Base-by-base conservation (phyloP, 2,797 vertebrate genomes). In the Dallia pectoralis region DNA sequence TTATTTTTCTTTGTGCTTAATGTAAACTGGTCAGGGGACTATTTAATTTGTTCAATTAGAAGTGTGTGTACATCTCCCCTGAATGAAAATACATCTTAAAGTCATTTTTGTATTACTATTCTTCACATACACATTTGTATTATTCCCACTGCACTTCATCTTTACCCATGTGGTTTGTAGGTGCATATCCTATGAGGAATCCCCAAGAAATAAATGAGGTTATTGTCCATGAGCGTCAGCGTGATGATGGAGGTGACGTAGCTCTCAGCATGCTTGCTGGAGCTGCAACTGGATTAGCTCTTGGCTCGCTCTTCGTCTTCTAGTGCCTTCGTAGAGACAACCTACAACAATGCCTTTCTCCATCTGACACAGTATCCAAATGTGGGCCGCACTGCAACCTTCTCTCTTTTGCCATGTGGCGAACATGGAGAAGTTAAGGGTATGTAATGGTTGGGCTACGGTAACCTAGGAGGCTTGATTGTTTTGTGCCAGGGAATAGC, bases 301-400 rank as follows among this genome's bases (percentile, higher is more conserved):
- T 98, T 1, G 97, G 97, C 48, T 99, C 97, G 2, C 91, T 98
- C 67, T 98, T 98, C 85, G 96, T 97, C 79, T 98, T 98, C 87
- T 98, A 96, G 88, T 25, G 51, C 79, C 8, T 69, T 64, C 4
- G 3, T 56, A 11, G 53, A 9, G 11, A 56, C 53, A 53, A n/a
- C 7, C 8, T 19, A 9, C 51, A 53, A 53, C 19, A 4, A 59
- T 59, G 25, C 53, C 22, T 25, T 22, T 25, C 53, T 22, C 53
- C 5, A 56, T 22, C 53, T 56, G 22, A 56, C 22, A 25, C 53
- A n/a, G 22, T 56, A 22, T 22, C 53, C 53, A 56, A n/a, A 56
- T 74, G 48, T 74, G 79, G 65, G 66, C 78, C 75, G 61, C 80
- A 51, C 76, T 75, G 22, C n/a, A 71, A 74, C 81, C 78, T 85